Percentiles rank a stretch among this genome's conserved stretches.
These are phyloP conservation scores for Tychaedon coryphoeus DNA, from an alignment of 2,113 vertebrate genomes.

Conservation along the genomic window DNA sequence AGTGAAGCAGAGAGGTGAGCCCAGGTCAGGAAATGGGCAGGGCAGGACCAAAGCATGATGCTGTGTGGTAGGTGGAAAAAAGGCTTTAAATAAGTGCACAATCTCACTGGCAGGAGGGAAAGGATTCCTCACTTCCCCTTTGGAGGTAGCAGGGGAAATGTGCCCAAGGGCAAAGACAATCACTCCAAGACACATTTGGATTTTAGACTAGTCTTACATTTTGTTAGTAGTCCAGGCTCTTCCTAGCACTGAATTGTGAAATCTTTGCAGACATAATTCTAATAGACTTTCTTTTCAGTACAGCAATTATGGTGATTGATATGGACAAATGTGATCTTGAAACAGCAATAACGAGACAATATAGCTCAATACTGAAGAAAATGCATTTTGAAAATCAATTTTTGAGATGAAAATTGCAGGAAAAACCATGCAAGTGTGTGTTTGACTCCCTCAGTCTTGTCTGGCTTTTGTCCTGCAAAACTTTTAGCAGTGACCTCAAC, in stretches of 20 bases:
- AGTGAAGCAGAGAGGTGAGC: background rate
- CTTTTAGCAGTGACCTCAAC: background rate
- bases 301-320: constrained; percentile 10
- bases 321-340: constrained; percentile 14
- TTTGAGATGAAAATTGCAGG: background rate
- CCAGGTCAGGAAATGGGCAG: background rate
- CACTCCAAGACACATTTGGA: background rate
- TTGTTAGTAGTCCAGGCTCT: background rate
- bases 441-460: background rate
- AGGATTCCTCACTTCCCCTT: background rate
- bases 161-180: background rate
- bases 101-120: fast-evolving
- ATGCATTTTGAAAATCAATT: constrained; percentile 7
- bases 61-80: background rate
- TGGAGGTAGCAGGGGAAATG: background rate
- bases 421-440: background rate
- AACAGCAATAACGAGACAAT: background rate
- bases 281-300: background rate
- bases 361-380: background rate
- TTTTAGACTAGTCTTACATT: background rate
- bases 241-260: background rate
- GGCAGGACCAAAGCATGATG: background rate
- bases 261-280: background rate
- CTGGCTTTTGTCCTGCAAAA: constrained; percentile 8
- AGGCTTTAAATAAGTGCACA: background rate